phyloP scores from a whole-genome alignment of 2,797 vertebrate species.

The Ctenochaetus hawaiiensis region DNA sequence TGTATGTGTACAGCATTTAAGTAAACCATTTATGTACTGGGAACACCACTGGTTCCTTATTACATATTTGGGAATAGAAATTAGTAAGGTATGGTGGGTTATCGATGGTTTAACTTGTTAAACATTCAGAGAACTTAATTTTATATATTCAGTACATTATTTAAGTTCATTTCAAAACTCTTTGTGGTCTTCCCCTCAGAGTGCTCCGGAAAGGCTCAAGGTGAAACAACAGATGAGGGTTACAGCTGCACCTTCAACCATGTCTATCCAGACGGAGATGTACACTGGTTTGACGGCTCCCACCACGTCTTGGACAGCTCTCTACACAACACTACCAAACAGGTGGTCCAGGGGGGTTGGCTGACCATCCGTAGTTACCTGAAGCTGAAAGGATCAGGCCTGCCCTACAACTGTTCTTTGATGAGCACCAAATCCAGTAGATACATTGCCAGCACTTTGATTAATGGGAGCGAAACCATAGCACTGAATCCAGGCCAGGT shows the following conservation, averaged over 20 bases:
- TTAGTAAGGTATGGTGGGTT: too few species aligned
- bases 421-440: conserved; percentile 47
- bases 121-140: too few species aligned
- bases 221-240: rapidly evolving
- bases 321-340: conserved; percentile 3
- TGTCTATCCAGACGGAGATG: conserved; percentile 68
- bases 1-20: too few species aligned
- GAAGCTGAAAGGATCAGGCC: rapidly evolving
- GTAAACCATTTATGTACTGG: too few species aligned
- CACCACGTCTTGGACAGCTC: conserved; percentile 29
- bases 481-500: rapidly evolving
- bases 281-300: conserved; percentile 72
- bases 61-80: too few species aligned
- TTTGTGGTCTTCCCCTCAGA: conserved; percentile 58
- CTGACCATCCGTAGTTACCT: conserved; percentile 57
- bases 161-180: neutral
- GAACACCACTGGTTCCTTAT: too few species aligned
- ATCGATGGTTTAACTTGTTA: too few species aligned
- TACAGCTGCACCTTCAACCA: conserved; percentile 67
- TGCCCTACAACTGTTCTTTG: conserved; percentile 69
- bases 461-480: neutral
- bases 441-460: conserved; percentile 48
- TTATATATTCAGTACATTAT: neutral
- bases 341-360: conserved; percentile 39
- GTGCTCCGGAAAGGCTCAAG: conserved; percentile 11